A percentile compares a stretch with the other conserved stretches of the same genome.
These are phyloP conservation scores for Yponomeuta evonymella DNA, from an alignment of 2,888 invertebrate species.

Conservation along the genomic window DNA sequence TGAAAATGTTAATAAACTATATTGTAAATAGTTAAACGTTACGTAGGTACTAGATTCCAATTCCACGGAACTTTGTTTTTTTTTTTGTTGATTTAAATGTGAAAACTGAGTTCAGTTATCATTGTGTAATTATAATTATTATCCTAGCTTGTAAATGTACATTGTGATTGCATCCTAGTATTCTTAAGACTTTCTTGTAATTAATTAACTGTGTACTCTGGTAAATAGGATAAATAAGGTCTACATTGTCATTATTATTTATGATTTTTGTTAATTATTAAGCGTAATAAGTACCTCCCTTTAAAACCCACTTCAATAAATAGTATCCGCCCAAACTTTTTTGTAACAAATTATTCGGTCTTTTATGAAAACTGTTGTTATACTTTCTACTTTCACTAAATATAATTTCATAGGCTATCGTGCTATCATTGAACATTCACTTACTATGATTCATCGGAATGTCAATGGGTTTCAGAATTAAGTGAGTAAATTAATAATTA, in stretches of 20 bases:
- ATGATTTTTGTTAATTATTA: background rate
- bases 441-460: too few species aligned
- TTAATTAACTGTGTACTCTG: slow-evolving; percentile 23
- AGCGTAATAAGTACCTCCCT: background rate
- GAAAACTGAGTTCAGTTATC: slow-evolving; percentile 38
- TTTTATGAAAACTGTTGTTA: too few species aligned
- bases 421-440: too few species aligned
- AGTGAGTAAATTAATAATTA: too few species aligned
- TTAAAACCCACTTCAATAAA: background rate
- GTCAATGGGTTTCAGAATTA: too few species aligned
- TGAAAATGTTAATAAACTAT: background rate
- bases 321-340: slow-evolving; percentile 3
- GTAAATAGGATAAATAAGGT: slow-evolving; percentile 27
- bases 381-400: too few species aligned
- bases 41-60: background rate
- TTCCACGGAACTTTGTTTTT: slow-evolving; percentile 17
- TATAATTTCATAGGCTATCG: too few species aligned
- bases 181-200: slow-evolving; percentile 48
- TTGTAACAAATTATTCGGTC: too few species aligned
- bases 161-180: slow-evolving; percentile 69
- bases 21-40: slow-evolving; percentile 5
- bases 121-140: slow-evolving; percentile 31
- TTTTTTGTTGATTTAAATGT: slow-evolving; percentile 26
- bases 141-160: slow-evolving; percentile 44
- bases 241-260: slow-evolving; percentile 32